Base-by-base conservation (phyloP, 2,113 vertebrate genomes). In the Paralichthys olivaceus region DNA sequence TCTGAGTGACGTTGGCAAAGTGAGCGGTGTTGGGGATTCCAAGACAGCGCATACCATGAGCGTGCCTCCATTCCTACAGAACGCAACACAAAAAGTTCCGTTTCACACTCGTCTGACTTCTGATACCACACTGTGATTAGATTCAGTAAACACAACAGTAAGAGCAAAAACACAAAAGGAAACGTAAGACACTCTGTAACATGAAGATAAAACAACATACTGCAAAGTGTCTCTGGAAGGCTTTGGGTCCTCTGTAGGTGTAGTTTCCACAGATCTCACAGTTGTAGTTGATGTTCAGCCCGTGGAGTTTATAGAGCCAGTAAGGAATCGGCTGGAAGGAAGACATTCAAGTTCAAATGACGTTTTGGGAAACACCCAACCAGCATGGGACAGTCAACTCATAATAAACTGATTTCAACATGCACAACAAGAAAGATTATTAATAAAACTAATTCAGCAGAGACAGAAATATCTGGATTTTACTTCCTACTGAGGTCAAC, bases 221-320 rank as follows among this genome's bases (percentile, higher is more conserved):
- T 1, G 89, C 91, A 72, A 93, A 92, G 86, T 92, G 89, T 20
- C 98, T 93, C 93, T 99, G 98, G 86, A 99, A 99, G 19, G 98
- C 98, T 80, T 99, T 99, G 75, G 98, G 98, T 26, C 98, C 98
- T 61, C 97, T 89, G 94, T 99, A 99, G 0, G 97, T 99, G 90
- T 98, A 99, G 93, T 99, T 99, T 5, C 98, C 97, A 80, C 98
- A 99, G 26, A 99, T 99, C 94, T 99, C 98, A 93, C 98, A 99
- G 83, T 99, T 99, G 94, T 99, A 99, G 93, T 99, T 99, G 94
- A 99, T 99, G 87, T 99, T 99, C 45, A 99, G 90, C 2, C 98
- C 98, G 0, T 99, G 98, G 3, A 98, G 93, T 77, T 99, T 99
- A 22, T 99, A 99, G 1, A 99, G 73, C 98, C 98, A 99, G 92